These are phyloP conservation scores for Drosophila virilis DNA, from an alignment of 1,140 invertebrate genomes.

Conservation along the genomic window DNA sequence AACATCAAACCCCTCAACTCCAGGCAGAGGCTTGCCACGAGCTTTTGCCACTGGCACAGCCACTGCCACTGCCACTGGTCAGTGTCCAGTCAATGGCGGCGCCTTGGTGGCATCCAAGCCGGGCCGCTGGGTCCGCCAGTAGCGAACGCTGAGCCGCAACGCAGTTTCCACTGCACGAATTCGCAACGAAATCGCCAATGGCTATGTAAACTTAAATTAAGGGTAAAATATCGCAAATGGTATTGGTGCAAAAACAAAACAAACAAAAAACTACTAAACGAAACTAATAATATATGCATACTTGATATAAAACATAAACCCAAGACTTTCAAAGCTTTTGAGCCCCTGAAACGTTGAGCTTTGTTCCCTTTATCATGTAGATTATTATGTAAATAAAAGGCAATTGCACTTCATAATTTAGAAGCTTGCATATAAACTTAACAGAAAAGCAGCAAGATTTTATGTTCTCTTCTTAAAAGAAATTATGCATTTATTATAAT, in stretches of 20 bases:
- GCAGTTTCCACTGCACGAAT: conserved; percentile 49
- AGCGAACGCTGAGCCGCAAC: conserved; percentile 53
- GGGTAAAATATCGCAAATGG: conserved; percentile 84
- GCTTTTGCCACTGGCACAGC: conserved; percentile 23
- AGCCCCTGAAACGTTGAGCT: conserved; percentile 4
- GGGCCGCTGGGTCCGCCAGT: conserved; percentile 44
- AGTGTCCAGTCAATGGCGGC: conserved; percentile 39
- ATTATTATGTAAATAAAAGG: neutral
- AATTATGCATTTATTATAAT: neutral
- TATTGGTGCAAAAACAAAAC: conserved; percentile 77
- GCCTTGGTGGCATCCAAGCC: conserved; percentile 50
- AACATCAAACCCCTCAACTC: conserved; percentile 24
- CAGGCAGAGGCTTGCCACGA: conserved; percentile 16
- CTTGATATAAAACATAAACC: conserved; percentile 6
- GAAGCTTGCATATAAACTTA: conserved; percentile 23
- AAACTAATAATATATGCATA: neutral
- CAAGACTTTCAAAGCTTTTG: neutral
- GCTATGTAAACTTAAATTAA: conserved; percentile 83
- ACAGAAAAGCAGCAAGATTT: conserved; percentile 56
- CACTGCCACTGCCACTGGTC: conserved; percentile 26
- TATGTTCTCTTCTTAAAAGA: too few relatives aligned
- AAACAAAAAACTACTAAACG: conserved; percentile 30
- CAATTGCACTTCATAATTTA: neutral
- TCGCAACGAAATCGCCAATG: conserved; percentile 63
- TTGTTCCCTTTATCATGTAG: neutral